Conservation (phyloP, 2,797 vertebrate species). For the Gambelia wislizenii region DNA sequence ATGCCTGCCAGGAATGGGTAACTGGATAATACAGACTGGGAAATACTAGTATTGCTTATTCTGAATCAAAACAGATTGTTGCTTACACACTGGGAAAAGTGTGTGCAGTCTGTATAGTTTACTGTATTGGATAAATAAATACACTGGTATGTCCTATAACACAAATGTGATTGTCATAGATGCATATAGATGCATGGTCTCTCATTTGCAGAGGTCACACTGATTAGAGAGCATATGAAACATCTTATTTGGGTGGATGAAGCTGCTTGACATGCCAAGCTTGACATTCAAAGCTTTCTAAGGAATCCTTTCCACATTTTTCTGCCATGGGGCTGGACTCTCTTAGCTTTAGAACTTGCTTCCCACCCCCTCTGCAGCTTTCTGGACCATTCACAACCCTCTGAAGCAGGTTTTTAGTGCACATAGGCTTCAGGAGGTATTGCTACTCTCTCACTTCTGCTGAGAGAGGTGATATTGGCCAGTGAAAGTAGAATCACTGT, state of each 20-base stretch:
- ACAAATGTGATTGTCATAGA: neutral
- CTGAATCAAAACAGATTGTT: neutral
- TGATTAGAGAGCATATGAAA: neutral
- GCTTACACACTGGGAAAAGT: neutral
- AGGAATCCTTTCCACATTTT: neutral
- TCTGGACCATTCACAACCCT: neutral
- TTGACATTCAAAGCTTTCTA: neutral
- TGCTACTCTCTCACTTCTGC: neutral
- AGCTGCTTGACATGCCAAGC: neutral
- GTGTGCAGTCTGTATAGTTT: neutral
- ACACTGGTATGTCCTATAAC: neutral
- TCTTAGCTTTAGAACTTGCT: neutral
- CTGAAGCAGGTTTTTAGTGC: no score
- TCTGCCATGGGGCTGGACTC: neutral
- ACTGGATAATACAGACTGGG: neutral
- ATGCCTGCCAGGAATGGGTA: neutral
- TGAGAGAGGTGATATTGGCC: neutral
- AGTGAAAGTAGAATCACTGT: neutral
- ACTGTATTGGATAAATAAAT: neutral
- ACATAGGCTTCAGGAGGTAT: neutral
- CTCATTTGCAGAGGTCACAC: neutral
- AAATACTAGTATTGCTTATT: neutral
- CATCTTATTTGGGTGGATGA: conserved; percentile 32
- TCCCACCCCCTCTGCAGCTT: neutral
- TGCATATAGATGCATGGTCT: neutral